Evolutionary conservation across 2,888 invertebrate genomes (phyloP).

Genomic region (Heliconius cydno): DNA sequence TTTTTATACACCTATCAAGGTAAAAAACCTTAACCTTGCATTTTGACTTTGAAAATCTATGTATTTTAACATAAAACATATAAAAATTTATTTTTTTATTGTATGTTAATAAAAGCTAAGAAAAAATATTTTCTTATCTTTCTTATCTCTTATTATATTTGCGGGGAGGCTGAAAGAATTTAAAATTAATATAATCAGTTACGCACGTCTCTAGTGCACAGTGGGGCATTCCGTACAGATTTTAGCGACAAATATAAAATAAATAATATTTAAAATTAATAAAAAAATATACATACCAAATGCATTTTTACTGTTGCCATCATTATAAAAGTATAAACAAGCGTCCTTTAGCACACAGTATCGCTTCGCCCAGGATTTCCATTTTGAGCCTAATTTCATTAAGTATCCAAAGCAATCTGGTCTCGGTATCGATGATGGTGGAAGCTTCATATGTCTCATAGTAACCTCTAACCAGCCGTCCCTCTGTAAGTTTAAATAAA

Average conservation of each 20-base stretch:
- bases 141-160: neutral
- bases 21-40: neutral
- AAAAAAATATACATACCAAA: conserved; percentile 85
- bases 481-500: conserved; percentile 59
- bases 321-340: conserved; percentile 96
- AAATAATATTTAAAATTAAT: neutral
- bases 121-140: neutral
- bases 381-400: conserved; percentile 92
- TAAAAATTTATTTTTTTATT: neutral
- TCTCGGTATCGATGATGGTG: conserved; percentile 90
- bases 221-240: too few relatives aligned
- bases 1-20: neutral
- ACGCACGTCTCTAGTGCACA: neutral
- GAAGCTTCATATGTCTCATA: conserved; percentile 90
- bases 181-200: neutral
- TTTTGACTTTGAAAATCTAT: neutral
- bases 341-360: conserved; percentile 98
- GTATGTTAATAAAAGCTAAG: neutral
- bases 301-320: conserved; percentile 93
- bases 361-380: conserved; percentile 95
- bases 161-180: too few relatives aligned
- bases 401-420: conserved; percentile 97
- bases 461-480: conserved; percentile 85
- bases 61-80: neutral
- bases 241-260: neutral